A percentile compares a stretch with the other conserved stretches of the same genome.
Conservation (phyloP, 2,888 invertebrate genomes). For the Cotesia congregata region DNA sequence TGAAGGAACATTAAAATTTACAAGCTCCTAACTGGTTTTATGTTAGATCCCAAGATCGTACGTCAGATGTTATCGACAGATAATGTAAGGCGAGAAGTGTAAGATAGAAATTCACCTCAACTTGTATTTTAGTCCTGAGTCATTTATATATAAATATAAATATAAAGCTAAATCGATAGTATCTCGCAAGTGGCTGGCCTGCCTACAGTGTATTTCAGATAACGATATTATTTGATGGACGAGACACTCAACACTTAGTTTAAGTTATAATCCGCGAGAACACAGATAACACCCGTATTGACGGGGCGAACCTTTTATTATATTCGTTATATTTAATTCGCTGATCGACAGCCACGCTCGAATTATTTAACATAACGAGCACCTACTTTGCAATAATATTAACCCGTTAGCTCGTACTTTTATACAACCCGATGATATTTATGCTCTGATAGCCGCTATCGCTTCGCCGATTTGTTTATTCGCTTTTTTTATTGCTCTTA, state of each 20-base stretch:
- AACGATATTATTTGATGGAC: not conserved
- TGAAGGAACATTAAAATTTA: not conserved
- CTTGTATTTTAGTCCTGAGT: not conserved
- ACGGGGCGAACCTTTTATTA: not conserved
- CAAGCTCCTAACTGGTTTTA: not conserved
- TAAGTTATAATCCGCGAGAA: slow-evolving; percentile 10
- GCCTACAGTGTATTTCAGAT: too few relatives aligned
- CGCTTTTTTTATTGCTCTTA: slow-evolving; percentile 2
- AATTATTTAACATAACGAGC: slow-evolving; percentile 41
- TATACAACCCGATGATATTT: slow-evolving; percentile 53
- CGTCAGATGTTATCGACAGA: not conserved
- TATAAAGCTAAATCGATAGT: too few relatives aligned
- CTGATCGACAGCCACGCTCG: slow-evolving; percentile 31
- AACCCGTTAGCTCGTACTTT: slow-evolving; percentile 23
- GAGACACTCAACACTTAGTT: slow-evolving; percentile 11
- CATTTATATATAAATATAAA: not conserved
- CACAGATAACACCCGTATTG: too few relatives aligned
- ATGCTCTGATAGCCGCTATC: slow-evolving; percentile 62
- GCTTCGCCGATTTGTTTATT: slow-evolving; percentile 36
- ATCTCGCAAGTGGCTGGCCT: too few relatives aligned
- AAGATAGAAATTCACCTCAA: slow-evolving; percentile 1
- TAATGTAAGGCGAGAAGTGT: not conserved
- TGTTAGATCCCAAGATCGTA: not conserved
- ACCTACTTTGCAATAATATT: slow-evolving; percentile 43
- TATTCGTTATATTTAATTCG: slow-evolving; percentile 29